Base-by-base conservation (phyloP, 2,888 invertebrate species). In the Polydesmus complanatus region DNA sequence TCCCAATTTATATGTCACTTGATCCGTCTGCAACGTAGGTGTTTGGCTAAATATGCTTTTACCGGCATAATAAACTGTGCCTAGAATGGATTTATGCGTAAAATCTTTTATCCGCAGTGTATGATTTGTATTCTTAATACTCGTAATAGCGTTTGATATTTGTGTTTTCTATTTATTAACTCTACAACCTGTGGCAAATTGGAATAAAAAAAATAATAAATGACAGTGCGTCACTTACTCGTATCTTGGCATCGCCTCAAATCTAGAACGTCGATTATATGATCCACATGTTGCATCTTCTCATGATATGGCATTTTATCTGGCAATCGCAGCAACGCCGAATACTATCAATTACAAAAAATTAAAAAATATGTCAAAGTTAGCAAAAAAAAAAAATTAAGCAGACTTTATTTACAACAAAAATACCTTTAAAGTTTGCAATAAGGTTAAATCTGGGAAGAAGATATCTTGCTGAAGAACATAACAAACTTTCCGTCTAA, bases 381-480 rank as follows among this genome's bases (percentile, higher is more conserved):
- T 37, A 37, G 37, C 37, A 37, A 37, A 37, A 37, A 37, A 5
- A 37, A 37, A 37, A 37, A 5, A 14, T 37, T 37, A 37, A 49
- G 26, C 51, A 19, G 21, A 21, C 18, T 5, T 19, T 52, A 21
- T 11, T 54, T 14, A 1, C 18, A 58, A 23, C 19, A 55, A 2
- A 69, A 74, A 73, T 70, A 81, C 81, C 74, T 83, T 82, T 65
- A 88, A 76, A 2, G 87, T 88, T 74, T 88, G 86, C 66, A 84
- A 75, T 61, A 88, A 77, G 1, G 87, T 88, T 68, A 88, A 78
- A 69, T 85, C 84, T 57, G 86, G 81, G 71, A 87, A 86, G 75
- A 88, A 88, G 63, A 86, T 81, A 71, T 88, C 88, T 70, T 87
- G 84, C 72, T 88, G 88, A 63, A 86, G 78, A 54, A 88, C 88